These are phyloP conservation scores for Paralvinella palmiformis DNA, from an alignment of 1,140 invertebrate species.

Conservation along the genomic window DNA sequence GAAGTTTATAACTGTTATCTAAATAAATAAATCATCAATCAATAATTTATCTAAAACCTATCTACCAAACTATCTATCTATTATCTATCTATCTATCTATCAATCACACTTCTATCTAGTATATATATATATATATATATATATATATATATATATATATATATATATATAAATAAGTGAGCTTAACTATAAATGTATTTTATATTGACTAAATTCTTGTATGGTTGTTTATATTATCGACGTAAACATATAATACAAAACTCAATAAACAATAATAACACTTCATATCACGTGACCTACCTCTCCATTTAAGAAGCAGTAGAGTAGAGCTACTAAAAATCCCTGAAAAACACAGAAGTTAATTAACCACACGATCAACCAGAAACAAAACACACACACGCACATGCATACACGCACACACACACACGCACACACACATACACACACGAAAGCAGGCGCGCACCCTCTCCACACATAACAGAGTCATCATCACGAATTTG, in stretches of 20 bases:
- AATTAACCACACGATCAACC: not conserved
- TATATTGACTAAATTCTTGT: too few species aligned
- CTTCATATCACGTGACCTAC: conserved; percentile 50
- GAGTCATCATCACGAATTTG: not conserved
- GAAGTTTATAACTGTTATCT: not conserved
- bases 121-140: not conserved
- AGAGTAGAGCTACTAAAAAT: conserved; percentile 77
- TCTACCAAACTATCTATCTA: not conserved
- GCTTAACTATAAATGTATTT: not conserved
- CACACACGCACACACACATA: conserved; percentile 14
- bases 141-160: not conserved
- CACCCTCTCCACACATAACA: not conserved
- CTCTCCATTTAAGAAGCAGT: conserved; percentile 88
- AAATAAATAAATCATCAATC: not conserved
- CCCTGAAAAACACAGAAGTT: conserved; percentile 56
- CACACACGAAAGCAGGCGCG: not conserved
- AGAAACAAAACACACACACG: not conserved
- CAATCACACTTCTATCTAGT: not conserved
- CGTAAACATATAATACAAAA: not conserved
- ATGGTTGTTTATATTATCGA: not conserved
- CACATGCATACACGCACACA: conserved; percentile 4
- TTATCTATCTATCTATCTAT: not conserved
- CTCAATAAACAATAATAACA: not conserved
- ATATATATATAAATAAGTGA: not conserved
- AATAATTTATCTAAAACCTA: not conserved